phyloP scores from a whole-genome alignment of 2,113 vertebrate species.

The Ginglymostoma cirratum region DNA sequence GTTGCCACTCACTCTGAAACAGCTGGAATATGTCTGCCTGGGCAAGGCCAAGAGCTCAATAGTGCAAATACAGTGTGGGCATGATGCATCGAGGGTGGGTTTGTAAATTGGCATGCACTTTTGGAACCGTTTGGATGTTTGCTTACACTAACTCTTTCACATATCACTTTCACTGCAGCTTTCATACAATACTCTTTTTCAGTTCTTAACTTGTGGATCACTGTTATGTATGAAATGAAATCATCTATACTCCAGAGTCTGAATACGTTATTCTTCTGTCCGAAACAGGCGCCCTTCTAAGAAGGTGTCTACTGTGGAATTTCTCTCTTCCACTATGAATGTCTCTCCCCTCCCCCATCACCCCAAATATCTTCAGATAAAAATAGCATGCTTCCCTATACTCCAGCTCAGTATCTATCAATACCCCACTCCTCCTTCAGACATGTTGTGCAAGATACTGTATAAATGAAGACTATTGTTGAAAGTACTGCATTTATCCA shows the following conservation, averaged over 20 bases:
- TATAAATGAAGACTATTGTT: not conserved
- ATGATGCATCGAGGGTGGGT: slow-evolving; percentile 22
- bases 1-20: slow-evolving; percentile 2
- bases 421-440: not conserved
- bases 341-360: not conserved
- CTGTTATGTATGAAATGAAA: slow-evolving; percentile 35
- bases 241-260: slow-evolving; percentile 9
- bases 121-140: slow-evolving; percentile 33
- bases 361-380: not conserved
- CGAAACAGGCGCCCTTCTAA: not conserved
- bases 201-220: slow-evolving; percentile 19
- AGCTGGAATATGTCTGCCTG: slow-evolving; percentile 5
- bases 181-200: slow-evolving; percentile 30
- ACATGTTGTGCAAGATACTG: not conserved
- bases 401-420: not conserved
- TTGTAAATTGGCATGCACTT: slow-evolving; percentile 25
- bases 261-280: slow-evolving; percentile 25
- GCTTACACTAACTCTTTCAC: slow-evolving; percentile 36
- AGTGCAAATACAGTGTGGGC: slow-evolving; percentile 12
- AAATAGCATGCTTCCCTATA: not conserved
- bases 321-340: not conserved
- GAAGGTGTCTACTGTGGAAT: not conserved
- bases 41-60: not conserved
- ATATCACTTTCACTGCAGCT: slow-evolving; percentile 21
- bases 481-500: not conserved